Conservation (phyloP, 2,797 vertebrate species). For the Callimico goeldii region DNA sequence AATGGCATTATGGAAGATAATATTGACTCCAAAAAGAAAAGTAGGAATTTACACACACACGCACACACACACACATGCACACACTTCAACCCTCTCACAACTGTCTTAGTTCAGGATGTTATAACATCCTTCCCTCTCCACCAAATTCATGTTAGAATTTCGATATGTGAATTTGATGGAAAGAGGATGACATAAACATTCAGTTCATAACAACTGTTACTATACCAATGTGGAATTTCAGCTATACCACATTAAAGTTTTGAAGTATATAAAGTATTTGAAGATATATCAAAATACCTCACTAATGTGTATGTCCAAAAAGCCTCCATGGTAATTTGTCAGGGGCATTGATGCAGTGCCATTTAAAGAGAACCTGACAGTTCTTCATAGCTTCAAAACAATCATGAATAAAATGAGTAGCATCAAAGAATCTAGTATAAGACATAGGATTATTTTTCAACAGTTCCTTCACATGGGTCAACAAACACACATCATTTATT, state of each 20-base stretch:
- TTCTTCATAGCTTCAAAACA: conserved; percentile 25
- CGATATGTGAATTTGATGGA: not conserved
- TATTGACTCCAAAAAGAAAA: not conserved
- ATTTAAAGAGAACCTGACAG: not conserved
- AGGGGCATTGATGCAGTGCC: not conserved
- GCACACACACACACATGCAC: not conserved
- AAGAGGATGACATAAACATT: not conserved
- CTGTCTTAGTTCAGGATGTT: not conserved
- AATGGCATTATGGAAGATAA: conserved; percentile 3
- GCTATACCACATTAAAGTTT: not conserved
- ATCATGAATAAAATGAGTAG: not conserved
- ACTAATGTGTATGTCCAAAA: not conserved
- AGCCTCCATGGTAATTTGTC: not conserved
- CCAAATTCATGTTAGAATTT: not conserved
- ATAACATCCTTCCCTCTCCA: not conserved
- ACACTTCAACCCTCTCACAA: not conserved
- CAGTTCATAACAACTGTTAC: not conserved
- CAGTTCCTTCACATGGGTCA: not conserved
- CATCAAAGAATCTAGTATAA: not conserved
- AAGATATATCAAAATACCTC: not conserved
- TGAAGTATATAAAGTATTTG: not conserved
- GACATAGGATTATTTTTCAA: not conserved
- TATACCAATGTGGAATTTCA: not conserved
- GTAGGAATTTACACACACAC: not conserved
- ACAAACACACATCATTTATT: not conserved